Evolutionary conservation across 2,888 invertebrate species (phyloP).

Genomic region (Amiota communis): DNA sequence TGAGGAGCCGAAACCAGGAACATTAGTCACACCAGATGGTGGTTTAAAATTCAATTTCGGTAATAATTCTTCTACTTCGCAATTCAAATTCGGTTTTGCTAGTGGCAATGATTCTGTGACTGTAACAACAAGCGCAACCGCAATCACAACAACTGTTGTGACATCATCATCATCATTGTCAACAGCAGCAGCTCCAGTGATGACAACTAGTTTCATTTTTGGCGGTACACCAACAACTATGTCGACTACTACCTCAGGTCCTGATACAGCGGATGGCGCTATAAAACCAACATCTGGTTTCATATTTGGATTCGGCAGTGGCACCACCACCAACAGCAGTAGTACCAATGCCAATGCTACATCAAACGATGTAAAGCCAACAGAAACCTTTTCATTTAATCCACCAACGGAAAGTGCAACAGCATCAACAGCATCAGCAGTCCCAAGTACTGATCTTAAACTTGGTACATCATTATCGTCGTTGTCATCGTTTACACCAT

Average conservation of each 20-base stretch:
- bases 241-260: constrained; percentile 34
- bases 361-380: constrained; percentile 35
- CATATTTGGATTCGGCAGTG: constrained; percentile 30
- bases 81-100: constrained; percentile 70
- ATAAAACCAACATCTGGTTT: constrained; percentile 29
- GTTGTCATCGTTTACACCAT: neutral
- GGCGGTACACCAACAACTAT: constrained; percentile 32
- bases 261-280: constrained; percentile 20
- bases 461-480: no score
- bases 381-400: constrained; percentile 31
- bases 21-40: constrained; percentile 41
- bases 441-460: constrained; percentile 9
- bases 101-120: constrained; percentile 40
- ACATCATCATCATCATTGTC: constrained; percentile 20
- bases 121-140: constrained; percentile 31
- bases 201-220: constrained; percentile 32
- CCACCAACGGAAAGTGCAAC: constrained; percentile 30
- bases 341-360: constrained; percentile 12
- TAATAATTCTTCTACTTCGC: constrained; percentile 48
- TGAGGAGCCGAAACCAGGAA: constrained; percentile 75
- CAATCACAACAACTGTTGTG: constrained; percentile 26
- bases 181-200: constrained; percentile 33
- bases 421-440: neutral
- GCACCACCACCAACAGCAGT: constrained; percentile 25
- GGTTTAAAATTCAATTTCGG: constrained; percentile 66